These are phyloP conservation scores for Craterocephalus amniculus DNA, from an alignment of 2,797 vertebrate genomes.

Conservation along the genomic window DNA sequence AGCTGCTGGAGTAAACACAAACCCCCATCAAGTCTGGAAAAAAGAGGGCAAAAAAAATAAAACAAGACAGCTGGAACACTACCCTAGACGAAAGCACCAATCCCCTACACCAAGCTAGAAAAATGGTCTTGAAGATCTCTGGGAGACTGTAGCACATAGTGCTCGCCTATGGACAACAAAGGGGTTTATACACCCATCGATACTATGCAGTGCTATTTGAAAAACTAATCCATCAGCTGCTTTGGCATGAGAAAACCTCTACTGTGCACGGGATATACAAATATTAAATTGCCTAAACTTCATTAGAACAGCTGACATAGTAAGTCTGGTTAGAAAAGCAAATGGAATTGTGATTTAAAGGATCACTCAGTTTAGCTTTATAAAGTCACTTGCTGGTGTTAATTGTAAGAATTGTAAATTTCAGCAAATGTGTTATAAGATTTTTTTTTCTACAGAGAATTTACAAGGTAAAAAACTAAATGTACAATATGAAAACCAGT, in stretches of 20 bases:
- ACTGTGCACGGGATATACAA: conserved; percentile 68
- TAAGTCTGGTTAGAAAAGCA: conserved; percentile 72
- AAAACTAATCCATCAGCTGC: conserved; percentile 72
- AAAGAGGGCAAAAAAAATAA: conserved; percentile 50
- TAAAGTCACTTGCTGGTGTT: conserved; percentile 95
- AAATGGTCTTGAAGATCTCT: conserved; percentile 40
- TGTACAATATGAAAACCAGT: conserved; percentile 89
- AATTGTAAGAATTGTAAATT: conserved; percentile 94
- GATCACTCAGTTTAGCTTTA: conserved; percentile 84
- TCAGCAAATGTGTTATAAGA: conserved; percentile 79
- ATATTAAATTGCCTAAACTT: conserved; percentile 64
- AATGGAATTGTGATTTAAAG: conserved; percentile 65
- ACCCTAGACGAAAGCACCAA: conserved; percentile 59
- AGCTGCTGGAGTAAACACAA: conserved; percentile 55
- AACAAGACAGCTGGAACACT: conserved; percentile 56
- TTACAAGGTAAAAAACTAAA: conserved; percentile 99
- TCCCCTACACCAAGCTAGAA: conserved; percentile 57
- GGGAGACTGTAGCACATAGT: conserved; percentile 66
- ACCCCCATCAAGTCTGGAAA: conserved; percentile 35
- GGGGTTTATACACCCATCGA: conserved; percentile 41
- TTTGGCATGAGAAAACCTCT: conserved; percentile 73
- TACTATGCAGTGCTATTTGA: conserved; percentile 57
- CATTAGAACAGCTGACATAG: conserved; percentile 65
- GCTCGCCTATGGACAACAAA: conserved; percentile 52
- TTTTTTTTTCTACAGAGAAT: conserved; percentile 90